Conservation (phyloP, 2,797 vertebrate genomes). For the Lepus oiostolus region DNA sequence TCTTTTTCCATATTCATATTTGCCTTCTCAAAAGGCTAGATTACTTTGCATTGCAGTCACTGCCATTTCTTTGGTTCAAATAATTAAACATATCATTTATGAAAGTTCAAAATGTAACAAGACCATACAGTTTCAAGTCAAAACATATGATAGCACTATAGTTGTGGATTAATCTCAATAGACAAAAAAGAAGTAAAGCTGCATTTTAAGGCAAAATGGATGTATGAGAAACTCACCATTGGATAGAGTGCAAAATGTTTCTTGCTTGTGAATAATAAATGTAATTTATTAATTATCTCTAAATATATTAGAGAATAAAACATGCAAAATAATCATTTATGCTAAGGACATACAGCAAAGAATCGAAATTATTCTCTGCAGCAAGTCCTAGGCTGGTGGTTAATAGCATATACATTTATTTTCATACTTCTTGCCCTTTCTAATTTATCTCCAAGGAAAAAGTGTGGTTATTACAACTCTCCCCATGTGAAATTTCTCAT, state of each 20-base stretch:
- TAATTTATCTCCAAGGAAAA: constrained; percentile 68
- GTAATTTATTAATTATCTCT: constrained; percentile 76
- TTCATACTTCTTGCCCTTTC: constrained; percentile 55
- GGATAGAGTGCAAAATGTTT: constrained; percentile 60
- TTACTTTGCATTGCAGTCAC: background rate
- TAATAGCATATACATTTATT: constrained; percentile 58
- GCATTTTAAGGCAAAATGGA: constrained; percentile 66
- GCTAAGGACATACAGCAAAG: constrained; percentile 67
- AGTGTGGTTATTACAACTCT: constrained; percentile 58
- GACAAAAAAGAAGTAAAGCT: constrained; percentile 60
- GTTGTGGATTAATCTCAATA: constrained; percentile 29
- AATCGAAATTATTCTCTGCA: constrained; percentile 57
- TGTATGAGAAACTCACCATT: constrained; percentile 67
- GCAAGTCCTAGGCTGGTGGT: constrained; percentile 38
- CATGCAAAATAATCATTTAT: constrained; percentile 71
- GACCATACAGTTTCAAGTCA: constrained; percentile 52
- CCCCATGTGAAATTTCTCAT: constrained; percentile 69
- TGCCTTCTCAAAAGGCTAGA: background rate
- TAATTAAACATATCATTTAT: constrained; percentile 39
- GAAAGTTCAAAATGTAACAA: constrained; percentile 39
- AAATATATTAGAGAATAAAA: constrained; percentile 74
- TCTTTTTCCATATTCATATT: background rate
- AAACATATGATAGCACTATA: constrained; percentile 24
- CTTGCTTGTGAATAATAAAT: constrained; percentile 72
- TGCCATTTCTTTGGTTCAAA: background rate